Evolutionary conservation across 2,888 invertebrate genomes (phyloP), one percentile per base, ranked within the genome.

Genomic region (Calephelis perditalis): DNA sequence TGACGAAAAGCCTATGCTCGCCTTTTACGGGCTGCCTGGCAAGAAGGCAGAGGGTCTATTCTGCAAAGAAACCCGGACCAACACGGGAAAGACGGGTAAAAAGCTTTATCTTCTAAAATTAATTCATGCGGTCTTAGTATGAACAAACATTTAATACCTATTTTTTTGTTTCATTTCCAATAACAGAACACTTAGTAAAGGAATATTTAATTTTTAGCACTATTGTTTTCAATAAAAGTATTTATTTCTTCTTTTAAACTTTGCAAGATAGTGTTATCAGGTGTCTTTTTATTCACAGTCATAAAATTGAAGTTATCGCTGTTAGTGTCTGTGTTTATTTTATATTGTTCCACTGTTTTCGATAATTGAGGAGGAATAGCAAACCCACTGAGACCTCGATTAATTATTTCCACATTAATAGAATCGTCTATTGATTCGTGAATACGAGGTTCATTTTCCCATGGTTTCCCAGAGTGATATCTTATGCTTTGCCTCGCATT

Each of bases 331-430:
- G 58, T 49, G 63, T 72, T 72, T 35, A 68, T 57, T 52, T 72
- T 74, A 36, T 64, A 68, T 7, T 75, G 73, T 3, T 66, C 58
- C 9, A 67, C 59, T 49, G 66, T 70, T 2, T 77, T 81, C 3
- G 71, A 47, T 9, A 79, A 65, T 69, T 78, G 79, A 10, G 71
- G 66, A 0, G 89, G 89, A 65, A 90, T 81, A 46, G 82, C 78
- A 62, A 90, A 86, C 6, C 89, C 89, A 26, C 86, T 78, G 0
- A 88, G 75, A 2, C 89, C 89, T 67, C 88, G 76, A 60, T 84
- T 90, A 35, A 70, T 77, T 58, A 89, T 83, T 73, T 90, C 89
- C 5, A 90, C 87, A 58, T 78, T 84, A 0, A 81, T 75, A 5
- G 68, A 66, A 10, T 82, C 79, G 57, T 84, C 84, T 26, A 71